phyloP scores from a whole-genome alignment of 2,797 vertebrate genomes.

The Cheirogaleus major region DNA sequence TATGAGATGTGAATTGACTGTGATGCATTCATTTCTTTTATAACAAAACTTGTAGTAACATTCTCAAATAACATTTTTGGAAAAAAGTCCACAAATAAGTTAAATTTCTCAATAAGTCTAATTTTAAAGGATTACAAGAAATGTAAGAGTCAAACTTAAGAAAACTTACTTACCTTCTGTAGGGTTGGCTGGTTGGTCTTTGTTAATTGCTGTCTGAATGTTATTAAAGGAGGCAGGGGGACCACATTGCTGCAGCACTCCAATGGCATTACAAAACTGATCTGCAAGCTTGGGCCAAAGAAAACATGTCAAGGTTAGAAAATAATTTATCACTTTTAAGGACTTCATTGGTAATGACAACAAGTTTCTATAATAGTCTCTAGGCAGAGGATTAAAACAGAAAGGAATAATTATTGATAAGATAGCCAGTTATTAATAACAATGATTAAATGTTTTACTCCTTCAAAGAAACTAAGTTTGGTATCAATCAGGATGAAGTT shows the following conservation, averaged over 20 bases:
- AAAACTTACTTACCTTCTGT: slow-evolving; percentile 91
- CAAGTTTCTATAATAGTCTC: not conserved
- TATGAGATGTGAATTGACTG: not conserved
- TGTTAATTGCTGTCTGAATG: slow-evolving; percentile 96
- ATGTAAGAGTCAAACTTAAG: not conserved
- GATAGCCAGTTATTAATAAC: not conserved
- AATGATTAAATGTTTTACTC: slow-evolving; percentile 22
- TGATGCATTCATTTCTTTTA: slow-evolving; percentile 34
- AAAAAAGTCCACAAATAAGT: not conserved
- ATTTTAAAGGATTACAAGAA: not conserved
- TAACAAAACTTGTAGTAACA: not conserved
- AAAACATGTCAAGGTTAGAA: not conserved
- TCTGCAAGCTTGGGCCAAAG: slow-evolving; percentile 91
- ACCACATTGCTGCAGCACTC: slow-evolving; percentile 96
- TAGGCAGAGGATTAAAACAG: not conserved
- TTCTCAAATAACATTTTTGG: slow-evolving; percentile 4
- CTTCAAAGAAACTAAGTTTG: not conserved
- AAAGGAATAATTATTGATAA: slow-evolving; percentile 17
- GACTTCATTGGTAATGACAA: not conserved
- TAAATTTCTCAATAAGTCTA: slow-evolving; percentile 12
- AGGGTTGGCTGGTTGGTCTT: slow-evolving; percentile 96
- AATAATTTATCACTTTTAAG: not conserved
- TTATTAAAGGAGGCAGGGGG: slow-evolving; percentile 97
- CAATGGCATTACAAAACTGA: slow-evolving; percentile 98
- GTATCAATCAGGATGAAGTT: not conserved